Conservation (phyloP, 2,797 vertebrate species). For the Mormyrops attenuatus region DNA sequence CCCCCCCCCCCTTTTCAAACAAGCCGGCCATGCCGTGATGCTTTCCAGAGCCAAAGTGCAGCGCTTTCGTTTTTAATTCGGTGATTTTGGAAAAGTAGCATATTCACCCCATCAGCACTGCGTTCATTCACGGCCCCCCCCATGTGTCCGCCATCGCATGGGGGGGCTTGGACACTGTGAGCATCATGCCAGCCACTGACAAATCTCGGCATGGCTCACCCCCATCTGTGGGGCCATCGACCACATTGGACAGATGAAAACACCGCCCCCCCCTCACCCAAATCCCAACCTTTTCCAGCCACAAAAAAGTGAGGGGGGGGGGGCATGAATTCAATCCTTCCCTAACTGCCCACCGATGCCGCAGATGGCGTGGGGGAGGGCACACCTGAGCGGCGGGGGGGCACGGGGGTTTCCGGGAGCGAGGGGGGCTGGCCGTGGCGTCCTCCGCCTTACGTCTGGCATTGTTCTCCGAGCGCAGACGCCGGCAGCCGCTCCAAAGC, state of each 20-base stretch:
- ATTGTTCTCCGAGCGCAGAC: conserved; percentile 76
- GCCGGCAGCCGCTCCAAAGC: conserved; percentile 68
- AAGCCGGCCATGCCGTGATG: not conserved
- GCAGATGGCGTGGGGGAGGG: conserved; percentile 55
- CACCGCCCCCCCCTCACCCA: conserved; percentile 56
- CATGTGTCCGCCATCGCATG: conserved; percentile 31
- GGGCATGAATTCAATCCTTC: conserved; percentile 70
- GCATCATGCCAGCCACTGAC: conserved; percentile 27
- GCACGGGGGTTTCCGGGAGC: conserved; percentile 69
- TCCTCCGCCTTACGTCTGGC: conserved; percentile 76
- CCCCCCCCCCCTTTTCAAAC: not conserved
- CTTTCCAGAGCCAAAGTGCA: not conserved
- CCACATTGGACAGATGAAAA: not conserved
- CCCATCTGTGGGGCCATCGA: not conserved
- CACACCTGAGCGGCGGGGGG: conserved; percentile 74
- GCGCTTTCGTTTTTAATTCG: not conserved
- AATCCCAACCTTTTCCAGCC: conserved; percentile 80
- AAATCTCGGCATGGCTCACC: not conserved
- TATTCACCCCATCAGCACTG: not conserved
- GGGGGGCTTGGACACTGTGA: not conserved
- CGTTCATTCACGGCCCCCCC: conserved; percentile 33
- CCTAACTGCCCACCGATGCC: conserved; percentile 60
- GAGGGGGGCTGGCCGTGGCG: conserved; percentile 61
- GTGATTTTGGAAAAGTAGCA: not conserved
- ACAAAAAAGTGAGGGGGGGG: conserved; percentile 72